phyloP scores from a whole-genome alignment of 2,797 vertebrate species.

The Lacerta bilineata region DNA sequence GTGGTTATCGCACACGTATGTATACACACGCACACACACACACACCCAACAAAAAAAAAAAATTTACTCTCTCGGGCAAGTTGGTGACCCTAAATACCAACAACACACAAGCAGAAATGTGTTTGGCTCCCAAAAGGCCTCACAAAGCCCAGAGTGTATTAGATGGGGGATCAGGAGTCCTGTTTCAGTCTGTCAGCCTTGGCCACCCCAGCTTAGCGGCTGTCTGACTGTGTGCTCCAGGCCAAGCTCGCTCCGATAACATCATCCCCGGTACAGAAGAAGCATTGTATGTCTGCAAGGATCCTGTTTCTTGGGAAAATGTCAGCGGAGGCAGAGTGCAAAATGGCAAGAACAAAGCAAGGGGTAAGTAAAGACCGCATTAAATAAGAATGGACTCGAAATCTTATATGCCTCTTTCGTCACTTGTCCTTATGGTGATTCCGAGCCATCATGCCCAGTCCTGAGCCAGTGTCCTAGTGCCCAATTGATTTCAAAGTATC shows the following conservation, averaged over 20 bases:
- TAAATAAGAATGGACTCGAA: conserved; percentile 58
- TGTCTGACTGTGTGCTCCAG: conserved; percentile 57
- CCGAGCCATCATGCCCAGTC: conserved; percentile 31
- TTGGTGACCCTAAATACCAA: conserved; percentile 30
- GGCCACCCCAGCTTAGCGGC: conserved; percentile 77
- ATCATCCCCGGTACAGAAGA: conserved; percentile 66
- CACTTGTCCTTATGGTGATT: conserved; percentile 54
- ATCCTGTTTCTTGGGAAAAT: conserved; percentile 78
- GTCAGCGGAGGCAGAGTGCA: conserved; percentile 59
- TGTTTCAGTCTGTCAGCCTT: conserved; percentile 70
- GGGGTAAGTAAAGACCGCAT: conserved; percentile 29
- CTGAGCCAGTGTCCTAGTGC: neutral
- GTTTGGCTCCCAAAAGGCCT: conserved; percentile 52
- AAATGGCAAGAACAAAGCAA: conserved; percentile 61
- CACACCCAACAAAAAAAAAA: neutral
- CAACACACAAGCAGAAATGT: conserved; percentile 49
- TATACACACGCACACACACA: neutral
- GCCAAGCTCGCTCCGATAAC: conserved; percentile 71
- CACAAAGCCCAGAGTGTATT: conserved; percentile 68
- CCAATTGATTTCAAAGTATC: neutral
- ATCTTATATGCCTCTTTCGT: conserved; percentile 50
- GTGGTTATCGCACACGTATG: no score
- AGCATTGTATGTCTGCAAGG: conserved; percentile 74
- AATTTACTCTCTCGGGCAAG: neutral
- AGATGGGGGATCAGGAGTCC: conserved; percentile 55